These are phyloP conservation scores for Anniella stebbinsi DNA, from an alignment of 2,797 vertebrate genomes.

Conservation along the genomic window DNA sequence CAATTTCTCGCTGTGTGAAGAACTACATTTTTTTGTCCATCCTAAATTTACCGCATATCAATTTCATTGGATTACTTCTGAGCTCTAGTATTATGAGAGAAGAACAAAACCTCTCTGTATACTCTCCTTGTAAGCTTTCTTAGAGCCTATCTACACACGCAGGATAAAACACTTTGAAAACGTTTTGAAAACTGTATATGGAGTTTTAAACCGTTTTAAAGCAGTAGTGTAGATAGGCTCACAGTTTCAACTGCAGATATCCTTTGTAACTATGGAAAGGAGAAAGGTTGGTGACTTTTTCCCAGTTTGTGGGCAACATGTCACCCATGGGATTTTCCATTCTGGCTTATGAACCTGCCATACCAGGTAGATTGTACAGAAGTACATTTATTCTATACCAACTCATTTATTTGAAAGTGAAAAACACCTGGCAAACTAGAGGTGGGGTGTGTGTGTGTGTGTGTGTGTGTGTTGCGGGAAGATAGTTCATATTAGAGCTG, in stretches of 20 bases:
- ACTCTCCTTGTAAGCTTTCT: background rate
- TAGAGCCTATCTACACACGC: too few relatives aligned
- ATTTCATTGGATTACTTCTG: background rate
- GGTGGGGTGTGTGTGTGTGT: background rate
- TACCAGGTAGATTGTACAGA: background rate
- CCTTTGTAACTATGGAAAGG: background rate
- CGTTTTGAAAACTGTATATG: too few relatives aligned
- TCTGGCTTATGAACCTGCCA: background rate
- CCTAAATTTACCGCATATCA: background rate
- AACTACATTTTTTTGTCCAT: background rate
- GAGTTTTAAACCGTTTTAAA: too few relatives aligned
- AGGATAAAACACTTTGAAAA: too few relatives aligned
- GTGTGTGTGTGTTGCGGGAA: background rate
- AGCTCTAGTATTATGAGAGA: background rate
- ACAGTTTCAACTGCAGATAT: background rate
- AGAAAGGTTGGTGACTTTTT: background rate
- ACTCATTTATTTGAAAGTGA: background rate
- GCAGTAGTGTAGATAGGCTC: background rate
- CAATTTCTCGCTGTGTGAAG: background rate
- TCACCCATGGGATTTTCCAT: background rate
- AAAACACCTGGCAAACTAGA: background rate
- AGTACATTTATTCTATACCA: background rate
- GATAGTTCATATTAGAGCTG: background rate
- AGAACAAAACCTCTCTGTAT: background rate
- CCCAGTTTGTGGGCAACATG: background rate